Percentiles rank a stretch among this genome's conserved stretches.
Conservation (phyloP, 2,113 vertebrate species). For the Lophura nycthemera region DNA sequence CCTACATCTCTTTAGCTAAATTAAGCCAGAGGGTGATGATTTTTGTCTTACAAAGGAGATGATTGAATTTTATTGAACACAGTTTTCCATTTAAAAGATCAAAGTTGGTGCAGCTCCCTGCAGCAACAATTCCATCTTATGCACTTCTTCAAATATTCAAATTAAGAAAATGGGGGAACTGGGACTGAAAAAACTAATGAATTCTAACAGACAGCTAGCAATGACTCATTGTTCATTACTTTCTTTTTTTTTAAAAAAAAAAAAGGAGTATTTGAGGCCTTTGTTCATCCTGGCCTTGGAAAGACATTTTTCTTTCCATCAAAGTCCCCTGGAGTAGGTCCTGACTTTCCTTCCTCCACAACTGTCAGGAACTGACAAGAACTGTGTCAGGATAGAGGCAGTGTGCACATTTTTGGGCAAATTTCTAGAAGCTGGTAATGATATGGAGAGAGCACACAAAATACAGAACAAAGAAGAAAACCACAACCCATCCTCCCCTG, state of each 20-base stretch:
- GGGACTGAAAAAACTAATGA: not conserved
- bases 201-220: not conserved
- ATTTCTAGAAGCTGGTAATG: not conserved
- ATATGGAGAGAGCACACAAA: not conserved
- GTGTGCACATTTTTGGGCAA: not conserved
- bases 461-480: not conserved
- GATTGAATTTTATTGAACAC: constrained; percentile 43
- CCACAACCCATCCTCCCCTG: not conserved
- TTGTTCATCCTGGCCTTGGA: not conserved
- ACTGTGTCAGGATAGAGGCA: not conserved
- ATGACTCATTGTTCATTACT: not conserved
- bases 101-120: constrained; percentile 22
- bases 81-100: constrained; percentile 59
- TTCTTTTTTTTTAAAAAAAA: not conserved
- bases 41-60: constrained; percentile 24
- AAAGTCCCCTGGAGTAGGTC: not conserved
- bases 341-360: not conserved
- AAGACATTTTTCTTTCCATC: not conserved
- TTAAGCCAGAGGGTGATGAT: constrained; percentile 51
- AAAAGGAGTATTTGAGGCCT: not conserved
- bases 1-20: constrained; percentile 35
- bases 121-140: constrained; percentile 16
- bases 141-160: constrained; percentile 24
- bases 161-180: constrained; percentile 14
- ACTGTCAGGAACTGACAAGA: not conserved